Conservation (phyloP, 2,113 vertebrate genomes). For the Empidonax traillii region DNA sequence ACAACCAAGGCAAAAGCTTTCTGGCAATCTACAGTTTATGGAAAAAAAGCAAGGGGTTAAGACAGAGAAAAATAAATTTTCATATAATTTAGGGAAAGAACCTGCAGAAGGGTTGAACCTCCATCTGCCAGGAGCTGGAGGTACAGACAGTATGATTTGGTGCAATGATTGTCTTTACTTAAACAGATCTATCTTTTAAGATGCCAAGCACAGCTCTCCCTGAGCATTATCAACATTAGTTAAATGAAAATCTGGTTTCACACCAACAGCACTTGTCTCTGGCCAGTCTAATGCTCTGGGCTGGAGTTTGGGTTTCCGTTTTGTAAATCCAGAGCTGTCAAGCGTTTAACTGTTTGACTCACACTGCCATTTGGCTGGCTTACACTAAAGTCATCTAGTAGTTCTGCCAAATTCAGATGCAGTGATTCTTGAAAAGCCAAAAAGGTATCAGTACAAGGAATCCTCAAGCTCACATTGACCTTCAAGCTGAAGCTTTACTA, state of each 20-base stretch:
- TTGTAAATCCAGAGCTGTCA: background rate
- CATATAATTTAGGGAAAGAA: background rate
- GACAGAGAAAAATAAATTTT: background rate
- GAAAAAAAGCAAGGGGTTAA: background rate
- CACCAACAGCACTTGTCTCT: background rate
- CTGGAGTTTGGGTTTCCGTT: background rate
- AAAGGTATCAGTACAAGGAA: background rate
- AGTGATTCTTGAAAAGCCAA: background rate
- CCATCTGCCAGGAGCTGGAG: background rate
- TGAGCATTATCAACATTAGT: background rate
- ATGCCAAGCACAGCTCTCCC: background rate
- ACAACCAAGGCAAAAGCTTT: constrained; percentile 96
- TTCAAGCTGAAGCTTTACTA: background rate
- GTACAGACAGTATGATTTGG: background rate
- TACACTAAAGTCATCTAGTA: background rate
- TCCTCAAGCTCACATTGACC: background rate
- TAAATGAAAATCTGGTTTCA: background rate
- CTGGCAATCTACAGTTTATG: constrained; percentile 82
- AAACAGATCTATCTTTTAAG: background rate
- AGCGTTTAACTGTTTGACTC: background rate
- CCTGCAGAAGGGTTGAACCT: background rate
- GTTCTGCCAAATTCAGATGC: background rate
- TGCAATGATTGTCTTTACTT: background rate
- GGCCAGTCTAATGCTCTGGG: background rate
- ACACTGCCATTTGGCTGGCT: background rate